A percentile compares a stretch with the other conserved stretches of the same genome.
These are phyloP conservation scores for Adelosebastes latens DNA, from an alignment of 2,797 vertebrate genomes.

Conservation along the genomic window DNA sequence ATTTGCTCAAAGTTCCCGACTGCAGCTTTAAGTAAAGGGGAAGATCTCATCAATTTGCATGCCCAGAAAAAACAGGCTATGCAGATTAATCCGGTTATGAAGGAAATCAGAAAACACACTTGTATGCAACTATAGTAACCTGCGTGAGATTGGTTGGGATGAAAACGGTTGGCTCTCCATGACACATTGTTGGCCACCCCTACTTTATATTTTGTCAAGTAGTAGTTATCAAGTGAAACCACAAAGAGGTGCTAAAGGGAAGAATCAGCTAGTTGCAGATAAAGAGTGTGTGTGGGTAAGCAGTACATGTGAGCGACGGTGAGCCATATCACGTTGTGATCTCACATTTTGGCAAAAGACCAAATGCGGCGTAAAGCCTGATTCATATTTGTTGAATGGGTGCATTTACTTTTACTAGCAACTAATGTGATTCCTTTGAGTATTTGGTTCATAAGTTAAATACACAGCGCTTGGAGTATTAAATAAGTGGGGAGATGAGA, in stretches of 20 bases:
- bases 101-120: background rate
- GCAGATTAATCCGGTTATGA: background rate
- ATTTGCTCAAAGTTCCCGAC: no score
- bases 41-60: background rate
- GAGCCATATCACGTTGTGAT: rapidly evolving
- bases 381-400: no score
- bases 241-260: background rate
- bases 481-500: background rate
- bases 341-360: no score
- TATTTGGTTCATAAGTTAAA: background rate
- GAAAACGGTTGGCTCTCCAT: background rate
- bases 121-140: background rate
- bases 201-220: background rate
- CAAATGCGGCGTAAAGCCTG: rapidly evolving
- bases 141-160: background rate
- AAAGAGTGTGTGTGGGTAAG: no score
- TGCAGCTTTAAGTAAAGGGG: no score
- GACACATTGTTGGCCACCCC: background rate
- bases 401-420: background rate
- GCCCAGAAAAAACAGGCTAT: background rate
- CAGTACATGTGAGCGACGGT: no score
- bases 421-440: background rate
- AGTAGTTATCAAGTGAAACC: background rate
- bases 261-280: no score
- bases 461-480: background rate